Evolutionary conservation across 2,113 vertebrate species (phyloP).

Genomic region (Daphoenositta chrysoptera): DNA sequence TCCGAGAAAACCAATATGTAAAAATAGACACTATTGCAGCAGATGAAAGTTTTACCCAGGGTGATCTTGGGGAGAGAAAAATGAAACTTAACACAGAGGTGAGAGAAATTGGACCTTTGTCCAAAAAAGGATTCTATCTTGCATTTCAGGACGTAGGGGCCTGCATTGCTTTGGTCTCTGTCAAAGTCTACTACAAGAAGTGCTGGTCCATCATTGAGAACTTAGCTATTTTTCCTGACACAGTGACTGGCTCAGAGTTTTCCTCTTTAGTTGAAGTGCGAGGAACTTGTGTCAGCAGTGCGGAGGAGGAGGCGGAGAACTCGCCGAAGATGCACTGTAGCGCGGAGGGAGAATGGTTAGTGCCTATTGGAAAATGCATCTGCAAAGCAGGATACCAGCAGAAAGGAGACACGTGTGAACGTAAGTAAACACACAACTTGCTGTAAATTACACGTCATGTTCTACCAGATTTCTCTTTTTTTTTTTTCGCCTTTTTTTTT

Average conservation of each 20-base stretch:
- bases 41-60: slow-evolving; percentile 99
- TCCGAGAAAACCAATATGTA: slow-evolving; percentile 95
- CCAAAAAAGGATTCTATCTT: slow-evolving; percentile 97
- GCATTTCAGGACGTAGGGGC: slow-evolving; percentile 99
- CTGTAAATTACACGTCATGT: background rate
- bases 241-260: slow-evolving; percentile 98
- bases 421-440: slow-evolving; percentile 79
- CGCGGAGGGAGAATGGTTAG: slow-evolving; percentile 97
- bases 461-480: background rate
- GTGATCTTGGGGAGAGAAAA: slow-evolving; percentile 97
- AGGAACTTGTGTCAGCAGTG: slow-evolving; percentile 91
- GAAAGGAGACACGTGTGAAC: slow-evolving; percentile 95
- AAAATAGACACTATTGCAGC: slow-evolving; percentile 99
- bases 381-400: slow-evolving; percentile 98
- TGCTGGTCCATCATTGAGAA: slow-evolving; percentile 99
- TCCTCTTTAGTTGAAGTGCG: slow-evolving; percentile 98
- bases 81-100: slow-evolving; percentile 99
- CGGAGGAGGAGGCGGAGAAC: slow-evolving; percentile 96
- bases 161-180: slow-evolving; percentile 97
- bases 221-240: slow-evolving; percentile 97
- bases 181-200: slow-evolving; percentile 99
- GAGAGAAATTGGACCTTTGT: slow-evolving; percentile 95
- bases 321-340: slow-evolving; percentile 99
- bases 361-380: slow-evolving; percentile 99
- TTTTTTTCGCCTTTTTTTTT: background rate